Base-by-base conservation (phyloP, 2,113 vertebrate species). In the Apteryx mantelli region DNA sequence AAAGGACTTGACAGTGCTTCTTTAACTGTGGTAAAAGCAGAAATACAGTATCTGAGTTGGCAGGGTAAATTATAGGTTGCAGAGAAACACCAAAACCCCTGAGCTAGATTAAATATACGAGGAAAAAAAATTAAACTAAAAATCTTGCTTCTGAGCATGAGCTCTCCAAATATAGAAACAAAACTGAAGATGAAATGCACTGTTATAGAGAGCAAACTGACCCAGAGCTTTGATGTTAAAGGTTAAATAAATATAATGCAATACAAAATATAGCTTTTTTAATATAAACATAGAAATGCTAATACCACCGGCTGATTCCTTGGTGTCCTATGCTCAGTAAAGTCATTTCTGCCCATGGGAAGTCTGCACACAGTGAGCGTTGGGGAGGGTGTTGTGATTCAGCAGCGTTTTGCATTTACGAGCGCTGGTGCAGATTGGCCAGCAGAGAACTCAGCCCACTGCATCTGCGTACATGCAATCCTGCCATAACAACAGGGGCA, bases 121-220 rank as follows among this genome's bases (percentile, higher is more conserved):
- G 22, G 64, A 30, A 7, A 0, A 1, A 16, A 10, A 34, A 66
- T 26, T 36, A 83, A 87, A 86, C n/a, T 53, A 63, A 84, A 92
- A 82, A 42, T 50, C 77, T 82, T 82, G 38, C 88, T 93, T 95
- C 74, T 89, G 81, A 89, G 74, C 7, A 5, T 63, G n/a, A 79
- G 30, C 78, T 76, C 83, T 95, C 86, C 87, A 91, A 94, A 95
- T 89, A 85, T 42, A 92, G 87, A 86, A 82, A 87, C 40, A 95
- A 92, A 95, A 80, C 70, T 70, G 58, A 78, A 86, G 66, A 89
- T 80, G 61, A 96, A 93, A 85, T 80, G 55, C 13, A 3, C 32
- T 68, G 60, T 86, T 89, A 22, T 5, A 46, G 88, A 70, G 65
- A 89, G 65, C 58, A 86, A 90, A 79, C 25, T 84, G 89, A 92